Percentiles rank a stretch among this genome's conserved stretches.
These are phyloP conservation scores for Lates japonicus DNA, from an alignment of 2,797 vertebrate species.

Conservation along the genomic window DNA sequence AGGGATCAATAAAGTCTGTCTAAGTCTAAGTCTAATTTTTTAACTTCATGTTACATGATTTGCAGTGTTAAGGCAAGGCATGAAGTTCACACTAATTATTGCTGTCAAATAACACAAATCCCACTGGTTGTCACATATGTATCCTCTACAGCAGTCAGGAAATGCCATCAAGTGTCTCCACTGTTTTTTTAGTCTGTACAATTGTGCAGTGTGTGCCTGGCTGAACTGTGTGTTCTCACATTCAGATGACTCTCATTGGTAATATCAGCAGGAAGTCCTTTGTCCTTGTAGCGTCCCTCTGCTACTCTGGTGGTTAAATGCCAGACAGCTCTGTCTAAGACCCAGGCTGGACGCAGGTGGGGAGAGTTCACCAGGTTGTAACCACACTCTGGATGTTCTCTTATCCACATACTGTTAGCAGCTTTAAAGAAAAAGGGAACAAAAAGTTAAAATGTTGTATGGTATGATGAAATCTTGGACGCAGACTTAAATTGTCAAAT, in stretches of 20 bases:
- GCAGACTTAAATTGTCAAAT: not conserved
- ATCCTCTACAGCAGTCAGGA: not conserved
- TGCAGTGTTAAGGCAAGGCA: too few relatives aligned
- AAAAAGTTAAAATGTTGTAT: not conserved
- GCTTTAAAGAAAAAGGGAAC: slow-evolving; percentile 80
- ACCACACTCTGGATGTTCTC: slow-evolving; percentile 93
- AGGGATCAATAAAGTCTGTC: too few relatives aligned
- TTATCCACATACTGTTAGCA: slow-evolving; percentile 93
- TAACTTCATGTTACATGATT: not conserved
- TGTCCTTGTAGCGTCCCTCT: slow-evolving; percentile 87
- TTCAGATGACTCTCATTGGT: slow-evolving; percentile 90
- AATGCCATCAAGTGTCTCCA: not conserved
- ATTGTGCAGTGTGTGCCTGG: not conserved
- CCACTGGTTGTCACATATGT: not conserved
- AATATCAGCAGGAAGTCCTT: slow-evolving; percentile 89
- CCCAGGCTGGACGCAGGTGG: slow-evolving; percentile 95
- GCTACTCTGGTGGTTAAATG: slow-evolving; percentile 90
- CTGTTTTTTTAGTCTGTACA: not conserved
- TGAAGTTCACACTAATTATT: not conserved
- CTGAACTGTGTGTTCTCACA: slow-evolving; percentile 83
- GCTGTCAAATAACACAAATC: not conserved
- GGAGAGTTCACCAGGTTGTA: slow-evolving; percentile 97
- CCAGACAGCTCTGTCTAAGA: slow-evolving; percentile 94
- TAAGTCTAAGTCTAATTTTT: too few relatives aligned
- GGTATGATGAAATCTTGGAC: not conserved